Conservation (phyloP, 2,113 vertebrate genomes). For the Ramphastos sulfuratus region DNA sequence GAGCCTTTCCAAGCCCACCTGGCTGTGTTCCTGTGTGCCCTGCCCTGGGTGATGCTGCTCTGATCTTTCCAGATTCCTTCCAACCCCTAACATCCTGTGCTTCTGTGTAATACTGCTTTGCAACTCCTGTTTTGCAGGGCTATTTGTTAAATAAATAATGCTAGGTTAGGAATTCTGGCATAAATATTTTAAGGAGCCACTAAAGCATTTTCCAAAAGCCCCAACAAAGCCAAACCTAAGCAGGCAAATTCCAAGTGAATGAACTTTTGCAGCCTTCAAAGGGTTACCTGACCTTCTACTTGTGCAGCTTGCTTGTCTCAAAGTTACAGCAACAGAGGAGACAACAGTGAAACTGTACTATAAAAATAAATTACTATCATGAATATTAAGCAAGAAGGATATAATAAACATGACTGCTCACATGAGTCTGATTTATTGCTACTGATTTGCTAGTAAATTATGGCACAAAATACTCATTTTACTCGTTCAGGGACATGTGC, state of each 20-base stretch:
- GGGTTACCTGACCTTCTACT: slow-evolving; percentile 77
- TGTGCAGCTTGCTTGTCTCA: slow-evolving; percentile 71
- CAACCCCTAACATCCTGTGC: too few relatives aligned
- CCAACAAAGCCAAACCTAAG: neutral
- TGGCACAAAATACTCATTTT: slow-evolving; percentile 75
- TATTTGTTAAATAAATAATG: slow-evolving; percentile 56
- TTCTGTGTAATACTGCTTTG: neutral
- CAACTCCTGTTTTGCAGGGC: neutral
- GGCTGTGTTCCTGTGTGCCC: too few relatives aligned
- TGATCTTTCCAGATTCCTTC: too few relatives aligned
- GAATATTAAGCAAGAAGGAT: slow-evolving; percentile 91
- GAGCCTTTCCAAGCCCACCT: too few relatives aligned
- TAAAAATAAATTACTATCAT: slow-evolving; percentile 92
- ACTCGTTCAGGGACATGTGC: slow-evolving; percentile 74
- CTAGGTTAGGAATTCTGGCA: slow-evolving; percentile 33
- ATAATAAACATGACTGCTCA: slow-evolving; percentile 88
- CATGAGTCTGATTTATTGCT: slow-evolving; percentile 96
- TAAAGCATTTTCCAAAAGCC: neutral
- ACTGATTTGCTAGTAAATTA: slow-evolving; percentile 83
- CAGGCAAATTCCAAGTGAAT: slow-evolving; percentile 5
- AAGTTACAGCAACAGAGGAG: slow-evolving; percentile 71
- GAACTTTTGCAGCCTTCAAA: slow-evolving; percentile 74
- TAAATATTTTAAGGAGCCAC: slow-evolving; percentile 46
- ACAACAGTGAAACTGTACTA: slow-evolving; percentile 82
- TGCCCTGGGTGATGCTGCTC: too few relatives aligned